Conservation (phyloP, 2,113 vertebrate genomes). For the Oreochromis niloticus region DNA sequence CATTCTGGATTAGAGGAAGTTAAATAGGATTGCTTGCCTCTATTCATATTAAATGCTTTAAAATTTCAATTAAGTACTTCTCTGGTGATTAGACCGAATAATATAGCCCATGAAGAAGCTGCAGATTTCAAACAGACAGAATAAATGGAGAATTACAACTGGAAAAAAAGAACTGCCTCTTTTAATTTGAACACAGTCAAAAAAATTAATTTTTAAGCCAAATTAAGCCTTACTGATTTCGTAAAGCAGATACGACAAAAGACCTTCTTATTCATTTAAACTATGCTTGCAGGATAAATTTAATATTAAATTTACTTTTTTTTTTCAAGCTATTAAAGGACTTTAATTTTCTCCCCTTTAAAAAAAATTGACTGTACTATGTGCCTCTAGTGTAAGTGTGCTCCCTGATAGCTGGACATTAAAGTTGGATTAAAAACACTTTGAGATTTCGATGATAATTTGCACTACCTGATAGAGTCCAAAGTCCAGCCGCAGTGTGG, state of each 20-base stretch:
- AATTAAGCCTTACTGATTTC: not conserved
- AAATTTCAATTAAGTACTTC: not conserved
- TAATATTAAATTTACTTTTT: not conserved
- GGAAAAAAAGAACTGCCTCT: not conserved
- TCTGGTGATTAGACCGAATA: not conserved
- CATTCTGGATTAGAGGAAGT: not conserved
- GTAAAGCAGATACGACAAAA: not conserved
- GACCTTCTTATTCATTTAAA: not conserved
- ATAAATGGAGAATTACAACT: not conserved
- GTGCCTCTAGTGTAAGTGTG: not conserved
- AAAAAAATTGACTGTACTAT: not conserved
- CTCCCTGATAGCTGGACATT: not conserved
- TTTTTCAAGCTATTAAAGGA: not conserved
- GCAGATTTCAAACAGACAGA: not conserved
- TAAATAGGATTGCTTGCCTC: not conserved
- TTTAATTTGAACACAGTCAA: not conserved
- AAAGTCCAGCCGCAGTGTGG: slow-evolving; percentile 89
- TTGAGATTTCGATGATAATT: not conserved
- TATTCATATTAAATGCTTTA: not conserved
- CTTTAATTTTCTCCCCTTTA: not conserved
- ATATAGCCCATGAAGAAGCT: not conserved
- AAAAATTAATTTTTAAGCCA: not conserved
- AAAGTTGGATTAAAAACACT: not conserved
- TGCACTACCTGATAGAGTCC: slow-evolving; percentile 86
- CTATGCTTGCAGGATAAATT: not conserved